Percentiles rank a stretch among this genome's conserved stretches.
phyloP scores from a whole-genome alignment of 2,888 invertebrate genomes.

The Macrophya alboannulata region DNA sequence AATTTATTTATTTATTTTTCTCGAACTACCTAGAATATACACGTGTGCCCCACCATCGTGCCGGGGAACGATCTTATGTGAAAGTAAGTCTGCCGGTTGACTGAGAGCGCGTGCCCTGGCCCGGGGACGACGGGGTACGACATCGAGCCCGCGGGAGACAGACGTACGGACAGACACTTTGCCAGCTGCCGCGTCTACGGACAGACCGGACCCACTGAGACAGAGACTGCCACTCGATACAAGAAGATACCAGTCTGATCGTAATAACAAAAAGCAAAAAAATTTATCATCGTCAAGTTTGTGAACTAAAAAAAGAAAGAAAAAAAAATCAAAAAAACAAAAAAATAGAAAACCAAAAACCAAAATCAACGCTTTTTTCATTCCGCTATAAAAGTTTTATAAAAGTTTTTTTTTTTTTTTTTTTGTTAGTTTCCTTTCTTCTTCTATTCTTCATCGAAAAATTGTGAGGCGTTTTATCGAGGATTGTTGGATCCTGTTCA shows the following conservation, averaged over 20 bases:
- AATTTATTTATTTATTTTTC: neutral
- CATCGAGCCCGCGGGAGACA: conserved; percentile 57
- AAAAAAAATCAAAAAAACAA: neutral
- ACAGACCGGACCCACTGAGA: conserved; percentile 59
- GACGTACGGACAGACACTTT: conserved; percentile 68
- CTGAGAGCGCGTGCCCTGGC: conserved; percentile 72
- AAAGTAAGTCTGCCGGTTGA: conserved; percentile 69
- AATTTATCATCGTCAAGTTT: conserved; percentile 11
- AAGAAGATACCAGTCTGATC: conserved; percentile 44
- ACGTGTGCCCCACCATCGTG: conserved; percentile 65
- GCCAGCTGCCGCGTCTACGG: conserved; percentile 68
- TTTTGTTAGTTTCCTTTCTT: neutral
- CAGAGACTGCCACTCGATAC: conserved; percentile 46
- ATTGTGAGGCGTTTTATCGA: conserved; percentile 33
- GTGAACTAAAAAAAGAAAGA: conserved; percentile 9
- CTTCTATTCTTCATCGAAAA: neutral
- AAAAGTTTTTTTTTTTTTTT: neutral
- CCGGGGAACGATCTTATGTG: conserved; percentile 67
- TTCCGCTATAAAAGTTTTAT: neutral
- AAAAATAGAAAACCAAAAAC: neutral
- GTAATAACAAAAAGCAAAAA: conserved; percentile 1
- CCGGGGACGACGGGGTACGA: conserved; percentile 65
- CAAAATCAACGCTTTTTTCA: neutral
- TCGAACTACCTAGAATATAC: conserved; percentile 15
- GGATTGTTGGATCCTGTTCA: neutral